Evolutionary conservation across 2,888 invertebrate species (phyloP).

Genomic region (Drosophila anceps): DNA sequence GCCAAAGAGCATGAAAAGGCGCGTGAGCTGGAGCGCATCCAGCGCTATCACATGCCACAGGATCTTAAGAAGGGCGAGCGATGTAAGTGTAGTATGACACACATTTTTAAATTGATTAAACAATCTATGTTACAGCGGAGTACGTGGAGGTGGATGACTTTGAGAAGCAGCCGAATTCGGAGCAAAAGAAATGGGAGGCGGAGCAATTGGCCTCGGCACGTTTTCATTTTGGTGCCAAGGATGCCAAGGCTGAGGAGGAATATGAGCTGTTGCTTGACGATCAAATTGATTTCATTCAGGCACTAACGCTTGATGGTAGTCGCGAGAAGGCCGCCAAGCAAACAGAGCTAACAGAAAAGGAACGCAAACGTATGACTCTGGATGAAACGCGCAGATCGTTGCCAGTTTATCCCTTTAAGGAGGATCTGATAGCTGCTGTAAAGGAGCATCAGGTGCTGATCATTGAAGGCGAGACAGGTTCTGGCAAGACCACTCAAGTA

Average conservation of each 20-base stretch:
- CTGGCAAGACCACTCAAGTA: slow-evolving; percentile 99
- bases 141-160: slow-evolving; percentile 94
- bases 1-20: slow-evolving; percentile 98
- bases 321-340: slow-evolving; percentile 86
- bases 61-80: slow-evolving; percentile 91
- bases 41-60: slow-evolving; percentile 97
- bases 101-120: neutral
- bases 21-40: slow-evolving; percentile 95
- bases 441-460: slow-evolving; percentile 95
- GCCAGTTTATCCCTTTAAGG: slow-evolving; percentile 96
- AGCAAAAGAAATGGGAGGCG: slow-evolving; percentile 98
- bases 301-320: slow-evolving; percentile 91
- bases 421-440: slow-evolving; percentile 96
- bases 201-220: slow-evolving; percentile 97
- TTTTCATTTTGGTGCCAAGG: slow-evolving; percentile 96
- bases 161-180: slow-evolving; percentile 93
- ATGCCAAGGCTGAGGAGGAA: slow-evolving; percentile 90
- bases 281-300: slow-evolving; percentile 99
- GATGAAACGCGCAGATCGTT: slow-evolving; percentile 96
- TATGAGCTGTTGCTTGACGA: slow-evolving; percentile 98
- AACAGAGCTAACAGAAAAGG: slow-evolving; percentile 88
- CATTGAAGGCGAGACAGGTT: slow-evolving; percentile 99
- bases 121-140: slow-evolving; percentile 86
- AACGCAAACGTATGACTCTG: slow-evolving; percentile 92
- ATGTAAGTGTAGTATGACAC: slow-evolving; percentile 83